Evolutionary conservation across 2,888 invertebrate species (phyloP).

Genomic region (Pocota personata): DNA sequence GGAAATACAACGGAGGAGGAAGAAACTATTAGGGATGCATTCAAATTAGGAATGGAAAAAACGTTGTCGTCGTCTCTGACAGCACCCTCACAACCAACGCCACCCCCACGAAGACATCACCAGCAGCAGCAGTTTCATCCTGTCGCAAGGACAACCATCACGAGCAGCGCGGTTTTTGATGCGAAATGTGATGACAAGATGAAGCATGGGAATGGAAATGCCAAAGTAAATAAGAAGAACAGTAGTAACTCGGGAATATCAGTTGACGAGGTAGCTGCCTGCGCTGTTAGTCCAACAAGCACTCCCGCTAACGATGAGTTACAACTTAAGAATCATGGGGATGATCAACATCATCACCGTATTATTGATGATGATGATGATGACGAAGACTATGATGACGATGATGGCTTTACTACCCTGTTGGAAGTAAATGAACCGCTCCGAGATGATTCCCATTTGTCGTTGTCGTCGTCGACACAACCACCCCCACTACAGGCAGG

Average conservation of each 20-base stretch:
- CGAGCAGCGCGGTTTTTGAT: slow-evolving; percentile 55
- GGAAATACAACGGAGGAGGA: slow-evolving; percentile 63
- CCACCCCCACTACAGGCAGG: slow-evolving; percentile 19
- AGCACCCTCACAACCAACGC: slow-evolving; percentile 75
- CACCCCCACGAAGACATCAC: slow-evolving; percentile 76
- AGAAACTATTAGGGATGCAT: slow-evolving; percentile 76
- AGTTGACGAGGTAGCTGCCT: slow-evolving; percentile 47
- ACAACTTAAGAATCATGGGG: slow-evolving; percentile 68
- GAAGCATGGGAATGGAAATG: slow-evolving; percentile 48
- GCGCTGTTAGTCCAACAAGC: slow-evolving; percentile 64
- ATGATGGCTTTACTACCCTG: slow-evolving; percentile 81
- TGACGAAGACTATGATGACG: slow-evolving; percentile 75
- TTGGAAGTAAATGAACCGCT: slow-evolving; percentile 81
- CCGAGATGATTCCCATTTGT: slow-evolving; percentile 75
- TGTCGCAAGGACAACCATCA: slow-evolving; percentile 46
- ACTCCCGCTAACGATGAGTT: slow-evolving; percentile 75
- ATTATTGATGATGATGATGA: slow-evolving; percentile 76
- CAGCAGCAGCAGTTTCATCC: slow-evolving; percentile 62
- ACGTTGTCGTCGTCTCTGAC: slow-evolving; percentile 44
- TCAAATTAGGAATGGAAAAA: slow-evolving; percentile 77
- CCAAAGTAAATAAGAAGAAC: slow-evolving; percentile 63
- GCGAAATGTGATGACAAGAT: slow-evolving; percentile 56
- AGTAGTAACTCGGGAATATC: slow-evolving; percentile 55
- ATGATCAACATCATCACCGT: slow-evolving; percentile 69
- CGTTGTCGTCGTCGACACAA: slow-evolving; percentile 75